Percentiles rank a stretch among this genome's conserved stretches.
Conservation (phyloP, 2,113 vertebrate species). For the Nycticorax nycticorax region DNA sequence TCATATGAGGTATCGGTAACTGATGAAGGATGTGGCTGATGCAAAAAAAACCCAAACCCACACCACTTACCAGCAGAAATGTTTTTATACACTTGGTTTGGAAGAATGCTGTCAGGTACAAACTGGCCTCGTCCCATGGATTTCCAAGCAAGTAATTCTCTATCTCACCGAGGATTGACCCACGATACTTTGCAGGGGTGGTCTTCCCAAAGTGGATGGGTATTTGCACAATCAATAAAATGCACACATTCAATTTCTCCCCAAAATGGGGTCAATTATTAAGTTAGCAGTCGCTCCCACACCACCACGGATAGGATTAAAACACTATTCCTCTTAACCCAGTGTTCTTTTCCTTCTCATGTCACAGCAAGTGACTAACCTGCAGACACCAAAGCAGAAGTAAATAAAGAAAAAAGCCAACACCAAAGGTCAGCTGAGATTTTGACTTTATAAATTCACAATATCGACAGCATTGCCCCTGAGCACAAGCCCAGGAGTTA, state of each 20-base stretch:
- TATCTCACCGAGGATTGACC: not conserved
- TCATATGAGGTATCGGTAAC: not conserved
- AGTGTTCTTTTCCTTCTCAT: not conserved
- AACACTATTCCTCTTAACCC: not conserved
- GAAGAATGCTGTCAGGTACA: not conserved
- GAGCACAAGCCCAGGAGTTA: not conserved
- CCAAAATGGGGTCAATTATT: not conserved
- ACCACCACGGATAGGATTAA: not conserved
- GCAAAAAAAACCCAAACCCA: not conserved
- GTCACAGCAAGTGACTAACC: not conserved
- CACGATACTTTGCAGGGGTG: not conserved
- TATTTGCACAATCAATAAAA: constrained; percentile 16
- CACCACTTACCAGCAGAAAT: not conserved
- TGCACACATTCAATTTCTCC: not conserved
- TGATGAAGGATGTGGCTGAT: not conserved
- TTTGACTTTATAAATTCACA: not conserved
- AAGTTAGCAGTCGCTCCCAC: not conserved
- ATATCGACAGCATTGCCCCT: not conserved
- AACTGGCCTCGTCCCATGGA: not conserved
- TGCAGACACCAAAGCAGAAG: not conserved
- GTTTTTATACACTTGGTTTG: not conserved
- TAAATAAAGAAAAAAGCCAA: not conserved
- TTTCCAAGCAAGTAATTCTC: not conserved
- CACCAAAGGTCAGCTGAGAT: not conserved
- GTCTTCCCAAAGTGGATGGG: not conserved